Evolutionary conservation across 2,888 invertebrate species (phyloP), one percentile per base, ranked within the genome.

Genomic region (Nomada lathburiana): DNA sequence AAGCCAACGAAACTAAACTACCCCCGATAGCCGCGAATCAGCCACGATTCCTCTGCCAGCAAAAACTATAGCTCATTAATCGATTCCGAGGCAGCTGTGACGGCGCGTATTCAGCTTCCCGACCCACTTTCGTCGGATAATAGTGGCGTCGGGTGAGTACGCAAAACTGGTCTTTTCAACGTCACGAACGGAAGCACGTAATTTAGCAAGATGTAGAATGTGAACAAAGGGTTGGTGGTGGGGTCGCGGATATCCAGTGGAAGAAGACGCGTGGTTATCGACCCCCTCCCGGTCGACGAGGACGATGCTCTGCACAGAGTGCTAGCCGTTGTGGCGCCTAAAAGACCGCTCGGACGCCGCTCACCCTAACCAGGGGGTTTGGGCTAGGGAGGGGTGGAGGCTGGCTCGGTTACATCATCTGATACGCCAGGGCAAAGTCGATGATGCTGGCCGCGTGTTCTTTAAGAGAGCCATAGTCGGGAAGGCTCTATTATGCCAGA

Each of bases 261-360:
- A 62, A 69, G 53, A 85, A 84, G 85, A 81, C 85, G 81, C 85
- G 81, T 81, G 80, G 85, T 81, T 90, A 90, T 90, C 90, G 90
- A 90, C 89, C 87, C 53, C 29, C 26, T 26, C 63, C 55, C 36
- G 36, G 63, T 16, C 47, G 77, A 62, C 60, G 75, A 76, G 82
- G 82, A 72, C 77, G 82, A 71, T 78, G 69, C 70, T 72, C 63
- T 70, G 82, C 72, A 7, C 36, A 76, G 82, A 75, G 83, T 88
- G 80, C 85, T 85, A 90, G 90, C 84, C 90, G 85, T 82, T 83
- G 81, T 77, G 90, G 90, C 90, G 90, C 90, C 90, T 85, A 90
- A 90, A 90, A 90, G 90, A 90, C 82, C 82, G 86, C 67, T 80
- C 79, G 71, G 83, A 88, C 80, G 82, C 70, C 76, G 62, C 73